phyloP scores from a whole-genome alignment of 2,888 invertebrate species.

The Xanthorhoe designata region DNA sequence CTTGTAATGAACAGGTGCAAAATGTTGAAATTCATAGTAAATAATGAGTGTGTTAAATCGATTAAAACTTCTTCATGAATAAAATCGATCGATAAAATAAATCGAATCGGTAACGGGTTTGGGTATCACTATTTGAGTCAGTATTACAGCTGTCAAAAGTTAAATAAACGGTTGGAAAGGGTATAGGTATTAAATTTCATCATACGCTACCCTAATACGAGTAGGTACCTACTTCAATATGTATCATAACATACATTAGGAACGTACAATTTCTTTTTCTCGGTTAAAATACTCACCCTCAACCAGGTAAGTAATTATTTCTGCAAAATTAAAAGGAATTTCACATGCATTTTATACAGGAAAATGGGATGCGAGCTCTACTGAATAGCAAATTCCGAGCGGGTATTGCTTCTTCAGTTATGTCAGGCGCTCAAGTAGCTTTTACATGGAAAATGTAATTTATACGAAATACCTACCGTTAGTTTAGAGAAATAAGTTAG shows the following conservation, averaged over 20 bases:
- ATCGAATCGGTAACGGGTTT: too few species aligned
- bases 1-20: too few species aligned
- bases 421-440: neutral
- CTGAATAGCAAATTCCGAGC: slow-evolving; percentile 2
- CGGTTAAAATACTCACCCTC: neutral
- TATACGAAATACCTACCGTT: neutral
- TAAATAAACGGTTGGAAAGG: too few species aligned
- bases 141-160: too few species aligned
- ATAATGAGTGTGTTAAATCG: too few species aligned
- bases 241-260: neutral
- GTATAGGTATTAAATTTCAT: too few species aligned
- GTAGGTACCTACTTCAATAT: neutral
- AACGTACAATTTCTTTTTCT: neutral
- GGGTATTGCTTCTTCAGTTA: slow-evolving; percentile 1
- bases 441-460: neutral
- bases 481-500: too few species aligned
- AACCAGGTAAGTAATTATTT: neutral
- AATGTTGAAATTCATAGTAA: too few species aligned
- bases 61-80: too few species aligned
- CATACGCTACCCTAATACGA: too few species aligned
- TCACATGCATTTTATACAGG: neutral
- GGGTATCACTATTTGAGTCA: too few species aligned
- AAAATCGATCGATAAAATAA: too few species aligned
- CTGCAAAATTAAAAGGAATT: neutral
- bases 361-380: neutral